Base-by-base conservation (phyloP, 2,888 invertebrate species). In the Mesorhabditis belari region DNA sequence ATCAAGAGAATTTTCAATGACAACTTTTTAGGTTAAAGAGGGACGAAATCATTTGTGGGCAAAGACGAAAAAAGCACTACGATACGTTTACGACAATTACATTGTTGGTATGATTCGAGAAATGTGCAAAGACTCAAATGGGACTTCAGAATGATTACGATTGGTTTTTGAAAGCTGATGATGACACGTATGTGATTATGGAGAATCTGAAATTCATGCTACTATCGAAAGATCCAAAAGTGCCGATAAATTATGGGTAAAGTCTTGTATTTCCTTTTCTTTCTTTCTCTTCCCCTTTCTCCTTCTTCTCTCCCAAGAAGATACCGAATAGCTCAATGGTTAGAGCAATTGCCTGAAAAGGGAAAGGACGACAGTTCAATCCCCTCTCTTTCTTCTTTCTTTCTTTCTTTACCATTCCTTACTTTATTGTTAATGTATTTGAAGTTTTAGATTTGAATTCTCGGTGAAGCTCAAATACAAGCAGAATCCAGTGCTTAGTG, bases 131-230 rank as follows among this genome's bases (percentile, higher is more conserved):
- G 12, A 9, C n/a, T 35, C 44, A 9, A 35, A 35, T 35, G 44
- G 12, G 44, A 9, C 44, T 65, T n/a, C 53, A 69, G 54, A 86
- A 83, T 44, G 77, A 83, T 24, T 82, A 79, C 55, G 84, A 84
- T 61, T 84, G 83, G 83, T 95, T 96, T 82, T 84, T 94, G 76
- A 98, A 98, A 82, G 94, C 95, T 19, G 95, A 96, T 79, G 95
- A 96, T 82, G 95, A 96, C 80, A 95, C 95, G 86, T 95, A 92
- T 82, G 90, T 94, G 26, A 86, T 98, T 51, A 87, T 96, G 27
- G 96, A 98, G 83, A 96, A 98, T 83, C 84, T 96, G 44, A 86
- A 71, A 17, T 75, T 63, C 51, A 63, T 73, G 74, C 65, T 73
- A 29, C 35, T 75, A 56, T 57, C 68, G 2, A 58, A 72, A 28